Percentiles rank a stretch among this genome's conserved stretches.
phyloP scores from a whole-genome alignment of 2,797 vertebrate species.

The Spinus olivaceus region DNA sequence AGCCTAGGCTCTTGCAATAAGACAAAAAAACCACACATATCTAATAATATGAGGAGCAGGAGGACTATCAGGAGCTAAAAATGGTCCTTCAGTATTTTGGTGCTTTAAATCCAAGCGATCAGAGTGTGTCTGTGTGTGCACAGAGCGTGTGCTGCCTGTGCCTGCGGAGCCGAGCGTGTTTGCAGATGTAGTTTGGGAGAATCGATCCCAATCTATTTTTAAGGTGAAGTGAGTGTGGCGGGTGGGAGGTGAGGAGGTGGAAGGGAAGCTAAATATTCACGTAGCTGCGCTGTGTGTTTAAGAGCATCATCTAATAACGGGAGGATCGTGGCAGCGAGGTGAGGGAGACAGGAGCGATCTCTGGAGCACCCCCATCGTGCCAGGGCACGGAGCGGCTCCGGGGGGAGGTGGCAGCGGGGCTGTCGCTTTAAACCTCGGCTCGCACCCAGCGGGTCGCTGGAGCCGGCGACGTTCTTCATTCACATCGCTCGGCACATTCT shows the following conservation, averaged over 20 bases:
- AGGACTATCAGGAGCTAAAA: conserved; percentile 26
- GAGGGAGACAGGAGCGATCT: background rate
- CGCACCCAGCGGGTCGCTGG: conserved; percentile 3
- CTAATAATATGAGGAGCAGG: conserved; percentile 12
- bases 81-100: background rate
- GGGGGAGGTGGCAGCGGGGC: conserved; percentile 21
- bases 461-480: background rate
- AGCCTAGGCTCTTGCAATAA: background rate
- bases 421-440: conserved; percentile 49
- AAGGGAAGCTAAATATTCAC: conserved; percentile 61
- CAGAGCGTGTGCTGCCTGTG: background rate
- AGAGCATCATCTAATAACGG: conserved; percentile 53
- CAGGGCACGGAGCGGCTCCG: background rate
- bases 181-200: conserved; percentile 46
- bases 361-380: background rate
- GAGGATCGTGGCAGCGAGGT: conserved; percentile 21
- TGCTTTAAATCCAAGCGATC: background rate
- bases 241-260: conserved; percentile 65
- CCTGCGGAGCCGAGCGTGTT: conserved; percentile 9
- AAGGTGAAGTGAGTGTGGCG: conserved; percentile 43
- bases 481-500: background rate
- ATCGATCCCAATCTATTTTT: conserved; percentile 56
- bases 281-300: conserved; percentile 13
- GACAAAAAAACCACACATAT: background rate
- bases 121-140: background rate